Evolutionary conservation across 2,113 vertebrate species (phyloP), one percentile per base, ranked within the genome.

Genomic region (Cyanoderma ruficeps): DNA sequence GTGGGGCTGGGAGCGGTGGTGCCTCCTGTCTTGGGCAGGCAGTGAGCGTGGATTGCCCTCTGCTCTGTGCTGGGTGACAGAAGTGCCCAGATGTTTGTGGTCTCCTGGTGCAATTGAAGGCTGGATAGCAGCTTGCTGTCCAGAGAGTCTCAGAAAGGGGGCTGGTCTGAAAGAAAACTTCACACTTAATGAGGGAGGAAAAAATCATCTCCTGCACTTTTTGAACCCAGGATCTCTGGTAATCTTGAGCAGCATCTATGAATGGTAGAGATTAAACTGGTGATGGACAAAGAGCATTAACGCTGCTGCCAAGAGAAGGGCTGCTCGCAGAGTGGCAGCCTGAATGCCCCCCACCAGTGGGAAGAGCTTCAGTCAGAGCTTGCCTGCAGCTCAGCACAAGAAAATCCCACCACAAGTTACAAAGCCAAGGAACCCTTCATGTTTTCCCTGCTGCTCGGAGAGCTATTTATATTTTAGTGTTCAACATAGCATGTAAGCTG

Each of bases 361-460:
- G 92, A 97, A 96, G 92, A 94, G 77, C 74, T 94, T 70, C 92
- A 95, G 72, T 89, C 63, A 57, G 68, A 94, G 70, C 82, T 72
- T 71, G 53, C 90, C 64, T 68, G 75, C 87, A 67, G 84, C 87
- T 97, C 78, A 0, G 69, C 87, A 75, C 74, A 87, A 95, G 96
- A 95, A 93, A 93, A 96, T 94, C 95, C 94, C 95, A 94, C 90
- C 92, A 83, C 92, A 80, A 42, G 65, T 93, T 88, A 93, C 88
- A 92, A 97, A 96, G 92, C 85, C 75, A 80, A 95, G 90, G 94
- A 90, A 93, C 79, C 88, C 92, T 97, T 95, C 92, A 80, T 93
- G 90, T 95, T 95, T 90, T 88, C 92, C 95, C 96, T 90, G 96
- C 96, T 97, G 94, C 88, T 96, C 1, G 0, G 67, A 85, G 50